These are phyloP conservation scores for Hypanus sabinus DNA, from an alignment of 2,113 vertebrate genomes.

Conservation along the genomic window DNA sequence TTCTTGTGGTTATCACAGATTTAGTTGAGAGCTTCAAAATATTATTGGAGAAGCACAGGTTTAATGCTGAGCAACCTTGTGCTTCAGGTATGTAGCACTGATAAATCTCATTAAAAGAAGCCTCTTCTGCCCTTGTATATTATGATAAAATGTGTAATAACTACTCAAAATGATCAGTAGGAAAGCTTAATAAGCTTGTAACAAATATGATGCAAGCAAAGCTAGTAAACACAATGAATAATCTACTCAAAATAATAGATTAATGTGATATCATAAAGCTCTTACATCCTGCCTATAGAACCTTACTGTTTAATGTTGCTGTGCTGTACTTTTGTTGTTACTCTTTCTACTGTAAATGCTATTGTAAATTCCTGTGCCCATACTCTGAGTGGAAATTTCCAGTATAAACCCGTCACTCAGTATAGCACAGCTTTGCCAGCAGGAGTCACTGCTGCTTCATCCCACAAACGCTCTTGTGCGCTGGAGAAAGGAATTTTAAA, in stretches of 20 bases:
- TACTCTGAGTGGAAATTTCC: not conserved
- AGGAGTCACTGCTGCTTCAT: not conserved
- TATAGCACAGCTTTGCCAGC: not conserved
- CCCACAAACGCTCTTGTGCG: too few relatives aligned
- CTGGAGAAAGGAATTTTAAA: too few relatives aligned
- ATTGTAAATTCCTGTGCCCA: not conserved
- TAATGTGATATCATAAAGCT: not conserved
- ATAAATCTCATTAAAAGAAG: not conserved
- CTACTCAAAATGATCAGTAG: too few relatives aligned
- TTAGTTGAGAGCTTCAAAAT: not conserved
- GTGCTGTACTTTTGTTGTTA: not conserved
- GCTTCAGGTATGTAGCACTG: not conserved
- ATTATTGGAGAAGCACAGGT: not conserved
- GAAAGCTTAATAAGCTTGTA: not conserved
- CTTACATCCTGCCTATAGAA: not conserved
- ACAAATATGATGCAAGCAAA: not conserved
- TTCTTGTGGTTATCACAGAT: not conserved
- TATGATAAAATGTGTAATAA: not conserved
- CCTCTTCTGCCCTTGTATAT: not conserved
- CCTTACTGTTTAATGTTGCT: not conserved
- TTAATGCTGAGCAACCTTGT: not conserved
- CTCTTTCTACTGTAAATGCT: too few relatives aligned
- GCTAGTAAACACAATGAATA: not conserved
- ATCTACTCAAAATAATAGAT: not conserved
- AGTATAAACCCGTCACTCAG: not conserved